A percentile compares a stretch with the other conserved stretches of the same genome.
Evolutionary conservation across 2,113 vertebrate genomes (phyloP).

Genomic region (Neopipo cinnamomea): DNA sequence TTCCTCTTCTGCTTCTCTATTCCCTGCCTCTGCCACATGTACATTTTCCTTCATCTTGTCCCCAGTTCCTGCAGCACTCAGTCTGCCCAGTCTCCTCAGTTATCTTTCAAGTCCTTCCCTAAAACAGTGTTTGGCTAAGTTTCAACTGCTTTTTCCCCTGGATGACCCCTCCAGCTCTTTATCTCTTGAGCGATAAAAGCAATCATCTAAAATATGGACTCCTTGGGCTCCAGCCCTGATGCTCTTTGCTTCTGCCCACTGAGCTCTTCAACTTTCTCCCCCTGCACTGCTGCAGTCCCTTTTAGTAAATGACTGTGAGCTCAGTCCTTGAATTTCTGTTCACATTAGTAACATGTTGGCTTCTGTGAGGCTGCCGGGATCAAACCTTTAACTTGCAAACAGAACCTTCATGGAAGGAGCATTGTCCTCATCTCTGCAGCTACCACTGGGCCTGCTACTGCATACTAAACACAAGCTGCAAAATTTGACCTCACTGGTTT

Average conservation of each 20-base stretch:
- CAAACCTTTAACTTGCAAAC: not conserved
- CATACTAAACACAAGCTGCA: not conserved
- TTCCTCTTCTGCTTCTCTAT: not conserved
- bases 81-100: not conserved
- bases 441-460: not conserved
- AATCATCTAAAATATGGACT: not conserved
- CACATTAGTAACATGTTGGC: fast-evolving
- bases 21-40: not conserved
- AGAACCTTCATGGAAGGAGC: not conserved
- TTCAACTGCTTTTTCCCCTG: not conserved
- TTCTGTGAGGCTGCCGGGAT: not conserved
- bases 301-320: not conserved
- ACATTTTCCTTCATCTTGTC: not conserved
- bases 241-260: not conserved
- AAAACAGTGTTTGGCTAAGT: not conserved
- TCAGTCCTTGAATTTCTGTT: not conserved
- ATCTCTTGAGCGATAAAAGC: not conserved
- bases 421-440: not conserved
- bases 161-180: not conserved
- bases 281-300: not conserved
- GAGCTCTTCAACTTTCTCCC: not conserved
- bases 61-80: not conserved
- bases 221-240: not conserved
- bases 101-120: not conserved
- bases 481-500: constrained; percentile 8